A percentile compares a stretch with the other conserved stretches of the same genome.
These are phyloP conservation scores for Herminia tarsipennalis DNA, from an alignment of 2,888 invertebrate genomes.

Conservation along the genomic window DNA sequence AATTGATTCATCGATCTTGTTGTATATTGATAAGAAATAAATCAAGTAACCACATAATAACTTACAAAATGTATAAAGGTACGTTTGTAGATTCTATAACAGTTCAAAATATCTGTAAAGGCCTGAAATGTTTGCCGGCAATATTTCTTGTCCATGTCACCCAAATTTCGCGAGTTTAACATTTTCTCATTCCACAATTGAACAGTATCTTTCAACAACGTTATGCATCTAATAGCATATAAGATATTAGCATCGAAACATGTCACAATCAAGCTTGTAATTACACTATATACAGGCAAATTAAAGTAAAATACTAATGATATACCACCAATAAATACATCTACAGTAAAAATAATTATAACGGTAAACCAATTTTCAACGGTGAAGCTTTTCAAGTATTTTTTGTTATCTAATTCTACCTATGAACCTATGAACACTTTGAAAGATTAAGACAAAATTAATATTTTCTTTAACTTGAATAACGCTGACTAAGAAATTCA, in stretches of 20 bases:
- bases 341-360: background rate
- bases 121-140: background rate
- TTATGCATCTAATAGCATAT: background rate
- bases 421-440: conserved; percentile 15
- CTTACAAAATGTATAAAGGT: background rate
- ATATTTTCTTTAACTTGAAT: conserved; percentile 1
- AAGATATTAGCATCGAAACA: conserved; percentile 14
- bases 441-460: conserved; percentile 11
- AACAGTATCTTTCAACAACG: conserved; percentile 12
- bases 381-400: background rate
- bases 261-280: background rate
- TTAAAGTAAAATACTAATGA: background rate
- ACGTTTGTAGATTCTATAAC: background rate
- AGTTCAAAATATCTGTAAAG: background rate
- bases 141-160: background rate
- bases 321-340: background rate
- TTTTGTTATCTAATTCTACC: conserved; percentile 2
- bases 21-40: background rate
- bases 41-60: background rate
- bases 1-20: background rate
- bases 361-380: conserved; percentile 12
- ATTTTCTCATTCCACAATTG: conserved; percentile 11
- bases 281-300: background rate
- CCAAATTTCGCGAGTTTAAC: background rate
- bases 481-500: conserved; percentile 6